Percentiles rank a stretch among this genome's conserved stretches.
These are phyloP conservation scores for Rhincodon typus DNA, from an alignment of 2,797 vertebrate species.

Conservation along the genomic window DNA sequence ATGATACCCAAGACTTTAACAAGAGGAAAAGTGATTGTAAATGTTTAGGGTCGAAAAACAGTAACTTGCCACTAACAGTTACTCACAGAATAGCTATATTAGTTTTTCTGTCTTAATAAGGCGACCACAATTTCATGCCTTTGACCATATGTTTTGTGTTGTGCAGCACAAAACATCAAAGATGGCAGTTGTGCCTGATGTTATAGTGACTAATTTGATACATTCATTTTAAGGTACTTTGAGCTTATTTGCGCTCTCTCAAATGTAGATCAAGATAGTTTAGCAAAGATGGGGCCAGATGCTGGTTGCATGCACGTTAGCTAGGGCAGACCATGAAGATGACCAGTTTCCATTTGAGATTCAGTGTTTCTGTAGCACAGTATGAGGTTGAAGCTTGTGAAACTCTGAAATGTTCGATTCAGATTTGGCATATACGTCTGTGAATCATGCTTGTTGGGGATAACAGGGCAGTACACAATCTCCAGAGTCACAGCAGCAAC, in stretches of 20 bases:
- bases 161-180: neutral
- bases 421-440: neutral
- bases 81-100: neutral
- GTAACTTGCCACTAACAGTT: neutral
- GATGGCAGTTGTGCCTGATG: neutral
- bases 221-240: neutral
- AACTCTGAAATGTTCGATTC: neutral
- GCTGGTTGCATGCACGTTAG: neutral
- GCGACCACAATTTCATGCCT: neutral
- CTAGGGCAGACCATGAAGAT: no score
- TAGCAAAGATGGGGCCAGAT: neutral
- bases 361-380: neutral
- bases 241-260: neutral
- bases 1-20: neutral
- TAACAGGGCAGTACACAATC: neutral
- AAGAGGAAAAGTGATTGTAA: neutral
- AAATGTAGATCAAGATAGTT: neutral
- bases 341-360: neutral
- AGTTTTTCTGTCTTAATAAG: neutral
- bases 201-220: neutral
- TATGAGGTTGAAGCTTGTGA: neutral
- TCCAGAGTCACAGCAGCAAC: neutral
- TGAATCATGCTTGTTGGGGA: neutral
- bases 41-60: neutral
- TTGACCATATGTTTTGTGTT: neutral